Base-by-base conservation (phyloP, 2,888 invertebrate genomes). In the Scaptomyza reducta region DNA sequence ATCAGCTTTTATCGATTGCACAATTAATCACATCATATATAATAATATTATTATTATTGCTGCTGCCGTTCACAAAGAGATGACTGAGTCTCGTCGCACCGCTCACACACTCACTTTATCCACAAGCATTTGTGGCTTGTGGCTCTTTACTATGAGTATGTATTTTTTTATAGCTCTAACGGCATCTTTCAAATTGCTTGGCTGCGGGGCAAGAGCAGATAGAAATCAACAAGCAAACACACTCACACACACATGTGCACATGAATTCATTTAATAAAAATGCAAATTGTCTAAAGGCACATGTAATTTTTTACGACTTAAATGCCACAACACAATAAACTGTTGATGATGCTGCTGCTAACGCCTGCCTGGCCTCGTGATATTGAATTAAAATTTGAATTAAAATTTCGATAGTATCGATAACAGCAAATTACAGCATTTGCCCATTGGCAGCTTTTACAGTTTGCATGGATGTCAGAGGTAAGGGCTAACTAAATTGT, bases 21-120 rank as follows among this genome's bases (percentile, higher is more conserved):
- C 70, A 86, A 80, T 79, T 77, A 80, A 83, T 79, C 77, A 83
- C 49, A 49, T 27, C 62, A 58, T 64, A 72, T 75, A 22, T 22
- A 4, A 22, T 79, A 54, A 61, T 70, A 60, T 61, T 61, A 40
- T 45, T 64, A 10, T 72, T 55, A 13, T 67, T 38, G 9, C 5
- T 38, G 38, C 7, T 56, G 50, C 22, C 11, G 41, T 56, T 60
- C 70, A 66, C 42, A n/a, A 38, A 44, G 47, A 45, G 49, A 55
- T 59, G 54, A 46, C 57, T 42, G 46, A 31, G 65, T 22, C 35
- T 3, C 22, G 4, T 27, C 47, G 35, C 42, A 31, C 27, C 16
- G 11, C 64, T 3, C 18, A 3, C 29, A 25, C 14, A 25, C 25
- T 40, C 14, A 35, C 9, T 41, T 14, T 11, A n/a, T 40, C 42